These are phyloP conservation scores for Melitaea athalia DNA, from an alignment of 2,888 invertebrate genomes.

Conservation along the genomic window DNA sequence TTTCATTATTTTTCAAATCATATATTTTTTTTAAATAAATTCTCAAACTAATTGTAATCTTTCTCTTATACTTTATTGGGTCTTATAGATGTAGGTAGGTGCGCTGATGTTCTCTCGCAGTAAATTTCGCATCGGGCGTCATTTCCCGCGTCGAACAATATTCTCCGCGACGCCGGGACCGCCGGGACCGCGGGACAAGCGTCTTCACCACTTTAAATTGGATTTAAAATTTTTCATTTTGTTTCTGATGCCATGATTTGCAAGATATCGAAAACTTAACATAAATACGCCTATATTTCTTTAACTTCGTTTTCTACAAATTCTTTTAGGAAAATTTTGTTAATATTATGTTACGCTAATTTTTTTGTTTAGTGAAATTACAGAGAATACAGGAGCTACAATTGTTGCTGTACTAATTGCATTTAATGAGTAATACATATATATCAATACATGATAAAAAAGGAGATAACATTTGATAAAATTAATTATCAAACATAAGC, in stretches of 20 bases:
- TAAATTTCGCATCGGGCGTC: slow-evolving; percentile 31
- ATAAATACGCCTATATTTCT: too few species aligned
- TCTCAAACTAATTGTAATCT: too few species aligned
- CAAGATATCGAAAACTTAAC: slow-evolving; percentile 20
- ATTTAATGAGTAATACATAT: neutral
- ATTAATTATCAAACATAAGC: neutral
- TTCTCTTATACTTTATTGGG: too few species aligned
- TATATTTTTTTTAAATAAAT: too few species aligned
- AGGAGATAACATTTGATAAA: neutral
- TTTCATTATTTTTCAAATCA: too few species aligned
- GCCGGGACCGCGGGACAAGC: slow-evolving; percentile 33
- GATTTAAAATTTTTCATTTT: slow-evolving; percentile 49
- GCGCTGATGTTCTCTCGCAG: slow-evolving; percentile 27
- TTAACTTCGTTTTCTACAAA: neutral
- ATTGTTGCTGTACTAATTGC: neutral
- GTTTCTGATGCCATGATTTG: slow-evolving; percentile 41
- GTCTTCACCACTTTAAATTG: slow-evolving; percentile 47
- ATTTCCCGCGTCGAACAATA: slow-evolving; percentile 38
- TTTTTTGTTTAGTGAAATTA: too few species aligned
- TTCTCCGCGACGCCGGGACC: slow-evolving; percentile 31
- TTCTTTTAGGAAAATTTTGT: neutral
- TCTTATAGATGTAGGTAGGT: slow-evolving; percentile 1
- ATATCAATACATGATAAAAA: neutral
- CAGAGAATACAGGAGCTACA: too few species aligned
- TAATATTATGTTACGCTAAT: too few species aligned